phyloP scores from a whole-genome alignment of 2,888 invertebrate genomes.

The Alcis repandata region DNA sequence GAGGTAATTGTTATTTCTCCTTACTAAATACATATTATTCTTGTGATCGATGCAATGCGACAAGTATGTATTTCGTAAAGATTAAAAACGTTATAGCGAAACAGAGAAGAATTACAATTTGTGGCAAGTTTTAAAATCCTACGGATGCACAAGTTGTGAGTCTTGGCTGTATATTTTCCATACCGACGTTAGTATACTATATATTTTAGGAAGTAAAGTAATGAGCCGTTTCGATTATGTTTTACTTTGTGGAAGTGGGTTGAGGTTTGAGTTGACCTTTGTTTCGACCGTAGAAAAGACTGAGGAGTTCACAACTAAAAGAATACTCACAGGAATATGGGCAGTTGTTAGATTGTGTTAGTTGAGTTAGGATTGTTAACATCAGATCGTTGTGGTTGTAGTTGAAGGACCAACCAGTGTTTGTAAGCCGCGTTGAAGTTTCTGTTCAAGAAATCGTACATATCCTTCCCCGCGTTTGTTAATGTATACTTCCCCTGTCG shows the following conservation, averaged over 20 bases:
- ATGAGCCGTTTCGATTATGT: constrained; percentile 72
- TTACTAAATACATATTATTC: constrained; percentile 65
- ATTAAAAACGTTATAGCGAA: constrained; percentile 53
- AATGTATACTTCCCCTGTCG: constrained; percentile 68
- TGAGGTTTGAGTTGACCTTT: constrained; percentile 69
- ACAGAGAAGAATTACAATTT: constrained; percentile 67
- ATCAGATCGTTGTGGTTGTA: constrained; percentile 77
- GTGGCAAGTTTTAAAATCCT: constrained; percentile 53
- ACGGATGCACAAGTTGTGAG: constrained; percentile 61
- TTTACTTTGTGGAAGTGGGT: constrained; percentile 54
- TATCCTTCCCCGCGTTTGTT: constrained; percentile 80
- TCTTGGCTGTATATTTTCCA: constrained; percentile 82
- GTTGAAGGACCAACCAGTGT: constrained; percentile 76
- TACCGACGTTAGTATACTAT: constrained; percentile 83
- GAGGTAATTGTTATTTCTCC: constrained; percentile 54
- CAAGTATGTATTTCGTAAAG: constrained; percentile 64
- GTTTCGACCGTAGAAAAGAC: constrained; percentile 83
- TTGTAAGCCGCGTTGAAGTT: constrained; percentile 63
- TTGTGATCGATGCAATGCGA: constrained; percentile 41
- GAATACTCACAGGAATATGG: constrained; percentile 80
- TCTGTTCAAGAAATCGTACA: constrained; percentile 80
- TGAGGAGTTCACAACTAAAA: constrained; percentile 77
- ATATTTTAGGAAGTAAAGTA: constrained; percentile 69
- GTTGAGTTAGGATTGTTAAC: constrained; percentile 65
- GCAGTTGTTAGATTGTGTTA: constrained; percentile 71